Conservation (phyloP, 2,113 vertebrate genomes). For the Dissostichus mawsoni region DNA sequence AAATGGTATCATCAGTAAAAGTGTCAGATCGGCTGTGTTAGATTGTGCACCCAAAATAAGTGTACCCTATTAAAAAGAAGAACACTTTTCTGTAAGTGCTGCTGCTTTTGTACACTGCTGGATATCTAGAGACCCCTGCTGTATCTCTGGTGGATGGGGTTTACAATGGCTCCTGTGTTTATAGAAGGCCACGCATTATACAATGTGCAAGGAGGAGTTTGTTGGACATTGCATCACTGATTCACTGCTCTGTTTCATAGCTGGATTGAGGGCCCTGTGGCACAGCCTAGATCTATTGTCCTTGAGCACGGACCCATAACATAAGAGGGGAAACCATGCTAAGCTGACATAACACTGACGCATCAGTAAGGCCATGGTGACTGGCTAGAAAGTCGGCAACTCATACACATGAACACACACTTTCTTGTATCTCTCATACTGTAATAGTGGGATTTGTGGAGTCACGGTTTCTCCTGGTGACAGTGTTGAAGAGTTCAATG, state of each 20-base stretch:
- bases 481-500: background rate
- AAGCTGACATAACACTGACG: slow-evolving; percentile 51
- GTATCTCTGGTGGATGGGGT: background rate
- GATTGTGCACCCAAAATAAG: no score
- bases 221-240: slow-evolving; percentile 53
- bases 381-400: slow-evolving; percentile 26
- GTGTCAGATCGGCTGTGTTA: no score
- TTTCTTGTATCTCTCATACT: slow-evolving; percentile 3
- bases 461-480: background rate
- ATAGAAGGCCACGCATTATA: slow-evolving; percentile 29
- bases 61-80: background rate
- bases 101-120: background rate
- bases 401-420: slow-evolving; percentile 11
- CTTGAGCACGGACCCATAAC: slow-evolving; percentile 50
- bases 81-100: background rate
- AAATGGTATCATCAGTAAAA: no score
- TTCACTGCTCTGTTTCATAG: slow-evolving; percentile 57
- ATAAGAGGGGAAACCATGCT: slow-evolving; percentile 26
- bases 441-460: background rate
- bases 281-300: slow-evolving; percentile 56
- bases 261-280: slow-evolving; percentile 32
- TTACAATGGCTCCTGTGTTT: slow-evolving; percentile 35
- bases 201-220: slow-evolving; percentile 38
- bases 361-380: slow-evolving; percentile 46
- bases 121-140: slow-evolving; percentile 18